Percentiles rank a stretch among this genome's conserved stretches.
Conservation (phyloP, 2,797 vertebrate genomes). For the Falco novaeseelandiae region DNA sequence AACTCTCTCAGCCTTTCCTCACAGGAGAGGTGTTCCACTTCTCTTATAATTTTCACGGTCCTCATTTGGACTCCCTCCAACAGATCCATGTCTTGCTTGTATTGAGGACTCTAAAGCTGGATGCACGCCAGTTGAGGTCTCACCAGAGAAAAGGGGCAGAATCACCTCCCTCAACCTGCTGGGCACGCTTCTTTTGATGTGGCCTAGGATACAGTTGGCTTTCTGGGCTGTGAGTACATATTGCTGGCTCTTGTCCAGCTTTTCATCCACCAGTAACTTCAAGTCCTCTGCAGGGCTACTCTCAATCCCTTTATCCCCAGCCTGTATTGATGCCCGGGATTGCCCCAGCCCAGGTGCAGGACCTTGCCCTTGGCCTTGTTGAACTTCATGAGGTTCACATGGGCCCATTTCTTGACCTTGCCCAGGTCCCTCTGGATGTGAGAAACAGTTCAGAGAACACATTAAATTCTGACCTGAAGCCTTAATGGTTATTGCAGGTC, state of each 20-base stretch:
- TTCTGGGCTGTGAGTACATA: not conserved
- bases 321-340: too few relatives aligned
- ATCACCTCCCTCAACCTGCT: not conserved
- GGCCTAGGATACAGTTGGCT: not conserved
- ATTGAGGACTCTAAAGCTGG: rapidly evolving
- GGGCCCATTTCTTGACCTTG: not conserved
- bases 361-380: not conserved
- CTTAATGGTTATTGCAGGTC: not conserved
- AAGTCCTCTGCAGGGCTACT: too few relatives aligned
- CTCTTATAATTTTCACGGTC: rapidly evolving
- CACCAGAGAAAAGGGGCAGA: not conserved
- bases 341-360: not conserved
- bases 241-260: too few relatives aligned
- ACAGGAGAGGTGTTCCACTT: not conserved
- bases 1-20: not conserved
- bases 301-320: too few relatives aligned
- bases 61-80: not conserved
- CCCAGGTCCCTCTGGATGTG: not conserved
- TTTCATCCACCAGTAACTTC: too few relatives aligned
- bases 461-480: not conserved
- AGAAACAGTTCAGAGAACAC: not conserved
- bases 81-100: rapidly evolving
- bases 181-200: not conserved
- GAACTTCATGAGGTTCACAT: not conserved
- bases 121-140: not conserved